phyloP scores from a whole-genome alignment of 2,113 vertebrate species.

The Cromileptes altivelis region DNA sequence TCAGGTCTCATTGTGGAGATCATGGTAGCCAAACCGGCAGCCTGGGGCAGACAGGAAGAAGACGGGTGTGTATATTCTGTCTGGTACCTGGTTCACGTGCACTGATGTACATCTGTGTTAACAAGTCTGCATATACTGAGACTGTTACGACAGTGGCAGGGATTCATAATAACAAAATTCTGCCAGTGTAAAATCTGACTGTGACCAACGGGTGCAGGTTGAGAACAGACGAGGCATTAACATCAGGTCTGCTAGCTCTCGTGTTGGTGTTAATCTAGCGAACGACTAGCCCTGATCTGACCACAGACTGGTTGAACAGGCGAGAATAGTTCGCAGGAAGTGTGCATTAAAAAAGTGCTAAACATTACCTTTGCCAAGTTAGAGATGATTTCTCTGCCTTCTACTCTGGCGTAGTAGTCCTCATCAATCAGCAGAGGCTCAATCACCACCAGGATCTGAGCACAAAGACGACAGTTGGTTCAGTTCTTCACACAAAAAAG shows the following conservation, averaged over 20 bases:
- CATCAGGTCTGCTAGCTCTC: slow-evolving; percentile 66
- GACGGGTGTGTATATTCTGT: neutral
- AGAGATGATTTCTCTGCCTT: slow-evolving; percentile 99
- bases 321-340: slow-evolving; percentile 75
- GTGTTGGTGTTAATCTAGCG: slow-evolving; percentile 74
- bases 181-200: neutral
- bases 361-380: slow-evolving; percentile 97
- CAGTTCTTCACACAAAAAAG: neutral
- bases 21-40: slow-evolving; percentile 99
- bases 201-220: slow-evolving; percentile 77
- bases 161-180: neutral
- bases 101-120: no score
- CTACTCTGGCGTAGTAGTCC: slow-evolving; percentile 99
- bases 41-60: slow-evolving; percentile 78
- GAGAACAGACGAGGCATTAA: slow-evolving; percentile 67
- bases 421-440: slow-evolving; percentile 99
- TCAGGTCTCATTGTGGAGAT: slow-evolving; percentile 99
- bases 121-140: no score
- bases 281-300: slow-evolving; percentile 77
- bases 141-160: neutral
- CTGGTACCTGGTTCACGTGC: no score
- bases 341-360: neutral
- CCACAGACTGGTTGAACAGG: slow-evolving; percentile 73
- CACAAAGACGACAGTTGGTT: neutral
- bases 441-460: slow-evolving; percentile 97